Percentiles rank a stretch among this genome's conserved stretches.
phyloP scores from a whole-genome alignment of 2,113 vertebrate genomes.

The Rattus rattus region DNA sequence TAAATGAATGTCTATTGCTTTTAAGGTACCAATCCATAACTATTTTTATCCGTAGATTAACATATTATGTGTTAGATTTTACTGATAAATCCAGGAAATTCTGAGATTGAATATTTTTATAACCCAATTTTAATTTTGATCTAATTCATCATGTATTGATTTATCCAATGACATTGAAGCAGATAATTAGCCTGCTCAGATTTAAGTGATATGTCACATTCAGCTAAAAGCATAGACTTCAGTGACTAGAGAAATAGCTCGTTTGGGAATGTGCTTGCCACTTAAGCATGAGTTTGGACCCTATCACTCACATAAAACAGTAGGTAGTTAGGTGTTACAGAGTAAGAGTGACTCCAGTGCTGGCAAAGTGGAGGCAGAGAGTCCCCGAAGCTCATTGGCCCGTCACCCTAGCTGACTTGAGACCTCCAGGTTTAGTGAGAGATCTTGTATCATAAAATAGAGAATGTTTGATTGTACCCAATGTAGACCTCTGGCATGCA shows the following conservation, averaged over 20 bases:
- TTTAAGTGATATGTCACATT: neutral
- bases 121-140: conserved; percentile 20
- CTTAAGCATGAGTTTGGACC: neutral
- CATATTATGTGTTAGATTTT: neutral
- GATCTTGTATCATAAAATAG: neutral
- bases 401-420: neutral
- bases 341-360: neutral
- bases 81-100: neutral
- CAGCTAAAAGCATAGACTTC: neutral
- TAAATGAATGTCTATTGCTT: neutral
- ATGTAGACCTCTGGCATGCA: neutral
- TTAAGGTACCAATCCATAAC: neutral
- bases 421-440: neutral
- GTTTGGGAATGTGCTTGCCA: neutral
- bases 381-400: neutral
- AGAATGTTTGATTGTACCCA: too few species aligned
- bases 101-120: neutral
- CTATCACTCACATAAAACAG: too few species aligned
- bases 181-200: neutral
- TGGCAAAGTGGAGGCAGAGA: neutral
- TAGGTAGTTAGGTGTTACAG: neutral
- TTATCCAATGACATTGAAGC: neutral
- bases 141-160: neutral
- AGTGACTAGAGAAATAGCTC: neutral
- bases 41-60: neutral